A percentile compares a stretch with the other conserved stretches of the same genome.
Evolutionary conservation across 1,140 invertebrate species (phyloP).

Genomic region (Macrotrachela quadricornifera): DNA sequence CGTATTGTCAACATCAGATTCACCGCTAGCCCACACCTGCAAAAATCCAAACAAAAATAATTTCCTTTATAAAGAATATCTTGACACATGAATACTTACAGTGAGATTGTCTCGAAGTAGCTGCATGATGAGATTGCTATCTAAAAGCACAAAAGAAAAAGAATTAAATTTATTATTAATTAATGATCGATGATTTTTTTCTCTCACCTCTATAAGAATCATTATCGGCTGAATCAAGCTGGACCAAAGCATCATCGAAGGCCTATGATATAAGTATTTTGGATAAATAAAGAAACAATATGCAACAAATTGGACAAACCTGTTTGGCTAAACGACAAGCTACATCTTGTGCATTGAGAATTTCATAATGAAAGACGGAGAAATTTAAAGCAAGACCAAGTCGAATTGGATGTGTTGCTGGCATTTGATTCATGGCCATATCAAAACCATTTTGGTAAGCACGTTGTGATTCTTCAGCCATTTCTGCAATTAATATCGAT

Average conservation of each 20-base stretch:
- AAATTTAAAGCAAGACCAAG: constrained; percentile 76
- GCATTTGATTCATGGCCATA: neutral
- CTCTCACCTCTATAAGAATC: constrained; percentile 99
- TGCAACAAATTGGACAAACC: no score
- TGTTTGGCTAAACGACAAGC: constrained; percentile 43
- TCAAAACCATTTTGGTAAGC: neutral
- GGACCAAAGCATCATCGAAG: constrained; percentile 96
- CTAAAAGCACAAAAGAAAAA: no score
- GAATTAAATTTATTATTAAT: no score
- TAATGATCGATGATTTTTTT: no score
- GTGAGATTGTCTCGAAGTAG: constrained; percentile 94
- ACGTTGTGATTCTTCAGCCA: neutral
- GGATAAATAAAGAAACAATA: no score
- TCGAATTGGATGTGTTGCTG: constrained; percentile 23
- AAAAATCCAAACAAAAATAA: no score
- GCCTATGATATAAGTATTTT: no score
- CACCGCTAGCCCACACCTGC: no score
- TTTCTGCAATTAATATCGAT: constrained; percentile 63
- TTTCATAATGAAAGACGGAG: constrained; percentile 94
- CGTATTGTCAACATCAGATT: no score
- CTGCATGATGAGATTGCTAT: constrained; percentile 97
- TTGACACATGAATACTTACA: no score
- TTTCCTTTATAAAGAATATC: no score
- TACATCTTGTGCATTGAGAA: constrained; percentile 81
- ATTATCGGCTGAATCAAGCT: constrained; percentile 87